Evolutionary conservation across 2,888 invertebrate genomes (phyloP), one percentile per base, ranked within the genome.

Genomic region (Apamea epomidion): DNA sequence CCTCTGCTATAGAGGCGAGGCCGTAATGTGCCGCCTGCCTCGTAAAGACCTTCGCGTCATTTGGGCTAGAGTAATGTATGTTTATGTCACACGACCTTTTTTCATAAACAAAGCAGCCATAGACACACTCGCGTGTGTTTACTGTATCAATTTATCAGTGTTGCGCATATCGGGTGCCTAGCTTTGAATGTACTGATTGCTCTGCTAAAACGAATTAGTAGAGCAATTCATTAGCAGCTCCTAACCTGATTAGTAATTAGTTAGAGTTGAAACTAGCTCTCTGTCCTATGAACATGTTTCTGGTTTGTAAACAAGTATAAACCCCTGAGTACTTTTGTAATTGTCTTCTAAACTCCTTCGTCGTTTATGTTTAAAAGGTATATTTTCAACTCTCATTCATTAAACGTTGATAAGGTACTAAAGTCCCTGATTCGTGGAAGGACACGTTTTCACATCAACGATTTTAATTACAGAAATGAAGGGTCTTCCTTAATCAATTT

Each of bases 1-100:
- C 76, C 81, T 78, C 75, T 83, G 73, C 86, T 71, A 86, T 75
- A 79, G n/a, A 80, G 88, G 84, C 73, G 82, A 89, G 85, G 89
- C 77, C 76, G 68, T 71, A 62, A 74, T 78, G 68, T 76, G 77
- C 32, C 45, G 64, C 65, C 62, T 76, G 75, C 87, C 85, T 71
- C 65, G 42, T 64, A 64, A 71, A 84, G 70, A 67, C 76, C 69
- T 84, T 76, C 32, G 51, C 65, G 69, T 72, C 72, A 77, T 87
- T 85, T 77, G 42, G 77, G 67, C 54, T 72, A 80, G 67, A 74
- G 32, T 64, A 67, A 85, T 58, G 64, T 81, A 69, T 70, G 73
- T 85, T 70, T 85, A 65, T 81, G 74, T 62, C 51, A 64, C 65
- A 85, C 64, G 80, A 82, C 80, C 71, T 84, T 80, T 79, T 73